Evolutionary conservation across 2,113 vertebrate genomes (phyloP).

Genomic region (Ctenodactylus gundi): DNA sequence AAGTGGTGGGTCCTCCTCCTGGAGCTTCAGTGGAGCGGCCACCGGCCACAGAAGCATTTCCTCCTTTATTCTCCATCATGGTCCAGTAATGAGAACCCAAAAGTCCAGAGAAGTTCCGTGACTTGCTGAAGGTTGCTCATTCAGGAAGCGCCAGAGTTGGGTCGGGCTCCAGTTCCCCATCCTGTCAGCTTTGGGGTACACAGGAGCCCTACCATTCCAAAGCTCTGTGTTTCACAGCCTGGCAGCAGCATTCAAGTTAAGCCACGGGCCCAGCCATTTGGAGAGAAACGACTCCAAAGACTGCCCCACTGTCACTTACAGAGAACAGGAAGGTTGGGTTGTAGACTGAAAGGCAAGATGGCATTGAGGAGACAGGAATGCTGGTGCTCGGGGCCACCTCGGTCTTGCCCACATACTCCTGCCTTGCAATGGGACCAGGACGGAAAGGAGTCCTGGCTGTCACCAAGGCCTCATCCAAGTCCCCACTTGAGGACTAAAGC

Average conservation of each 20-base stretch:
- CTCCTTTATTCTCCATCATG: background rate
- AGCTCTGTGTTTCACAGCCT: background rate
- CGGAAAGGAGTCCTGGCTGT: background rate
- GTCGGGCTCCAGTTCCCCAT: background rate
- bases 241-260: background rate
- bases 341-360: background rate
- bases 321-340: background rate
- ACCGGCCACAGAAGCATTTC: background rate
- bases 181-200: background rate
- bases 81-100: background rate
- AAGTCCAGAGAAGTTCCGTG: background rate
- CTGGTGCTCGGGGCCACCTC: background rate
- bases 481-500: background rate
- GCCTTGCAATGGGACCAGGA: background rate
- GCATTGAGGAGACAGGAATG: background rate
- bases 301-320: no score
- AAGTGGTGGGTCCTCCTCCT: background rate
- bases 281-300: background rate
- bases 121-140: background rate
- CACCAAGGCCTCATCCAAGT: no score
- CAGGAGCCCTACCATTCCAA: background rate
- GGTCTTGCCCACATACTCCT: background rate
- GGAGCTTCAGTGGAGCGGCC: background rate
- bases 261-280: no score
- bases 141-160: background rate